These are phyloP conservation scores for Zoanthus sansibaricus DNA, from an alignment of 92 coral and sea anemone species.

Conservation along the genomic window DNA sequence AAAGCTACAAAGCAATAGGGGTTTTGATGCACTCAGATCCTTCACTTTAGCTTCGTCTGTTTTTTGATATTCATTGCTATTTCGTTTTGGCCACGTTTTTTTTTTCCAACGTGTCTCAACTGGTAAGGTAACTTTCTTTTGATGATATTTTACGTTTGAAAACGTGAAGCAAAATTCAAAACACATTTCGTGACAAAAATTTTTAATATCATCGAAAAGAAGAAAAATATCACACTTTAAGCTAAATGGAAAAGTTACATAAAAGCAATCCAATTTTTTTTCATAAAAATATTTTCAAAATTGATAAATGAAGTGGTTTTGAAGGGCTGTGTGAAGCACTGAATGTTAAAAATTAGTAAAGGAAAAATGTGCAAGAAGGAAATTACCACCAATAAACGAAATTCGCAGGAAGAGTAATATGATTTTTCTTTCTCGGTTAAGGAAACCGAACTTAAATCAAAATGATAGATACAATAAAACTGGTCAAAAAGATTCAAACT, in stretches of 20 bases:
- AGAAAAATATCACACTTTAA: background rate
- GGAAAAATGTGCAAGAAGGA: constrained; percentile 27
- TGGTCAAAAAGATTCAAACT: background rate
- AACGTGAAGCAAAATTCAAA: background rate
- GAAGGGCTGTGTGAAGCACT: background rate
- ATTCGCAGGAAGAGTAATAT: background rate
- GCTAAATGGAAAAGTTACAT: background rate
- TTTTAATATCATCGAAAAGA: background rate
- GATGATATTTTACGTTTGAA: background rate
- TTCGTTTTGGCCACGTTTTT: constrained; percentile 38
- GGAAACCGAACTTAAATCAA: background rate
- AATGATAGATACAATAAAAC: background rate
- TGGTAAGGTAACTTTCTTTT: constrained; percentile 2
- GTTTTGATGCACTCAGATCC: background rate
- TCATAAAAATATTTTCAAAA: background rate
- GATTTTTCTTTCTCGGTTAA: background rate
- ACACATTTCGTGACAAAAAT: background rate
- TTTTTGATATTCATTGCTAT: background rate
- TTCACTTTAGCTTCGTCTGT: too few species aligned
- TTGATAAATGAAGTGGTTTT: constrained; percentile 2
- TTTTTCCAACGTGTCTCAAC: constrained; percentile 26
- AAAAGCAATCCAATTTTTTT: background rate
- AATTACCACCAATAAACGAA: constrained; percentile 15
- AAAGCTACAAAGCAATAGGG: background rate
- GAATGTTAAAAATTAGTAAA: constrained; percentile 6